Evolutionary conservation across 2,113 vertebrate species (phyloP), one percentile per base, ranked within the genome.

Genomic region (Zingel zingel): DNA sequence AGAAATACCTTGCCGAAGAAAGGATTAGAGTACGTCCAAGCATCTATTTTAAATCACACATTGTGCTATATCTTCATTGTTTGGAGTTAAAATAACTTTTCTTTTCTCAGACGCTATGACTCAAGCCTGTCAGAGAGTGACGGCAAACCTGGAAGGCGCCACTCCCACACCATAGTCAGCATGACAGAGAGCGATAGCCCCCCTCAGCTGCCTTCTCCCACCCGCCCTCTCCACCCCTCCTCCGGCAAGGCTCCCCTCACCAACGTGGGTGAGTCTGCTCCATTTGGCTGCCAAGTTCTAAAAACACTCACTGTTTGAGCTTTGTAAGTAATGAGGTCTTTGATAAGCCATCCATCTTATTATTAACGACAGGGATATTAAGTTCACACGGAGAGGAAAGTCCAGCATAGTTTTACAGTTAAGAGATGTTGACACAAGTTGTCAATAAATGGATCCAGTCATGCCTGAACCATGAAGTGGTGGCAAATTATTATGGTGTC

Each of bases 1-100:
- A 96, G 97, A 85, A 99, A 99, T 87, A 98, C 97, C 0, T 94
- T 98, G 82, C 98, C 98, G 65, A 99, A 98, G 95, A 98, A 99
- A 91, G 97, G 97, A 76, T 91, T 99, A 86, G 97, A 98, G 98
- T 99, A 97, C 91, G 94, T 51, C 64, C 19, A 16, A 23, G 13
- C 71, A 43, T 79, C 23, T 33, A 4, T 79, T 53, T 67, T 4
- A 62, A 72, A 43, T 54, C 10, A 71, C 4, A 9, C 33, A 15
- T 18, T 53, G 43, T 25, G 18, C n/a, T 68, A 6, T 10, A 14
- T 67, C 23, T 30, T 68, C 3, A 13, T 15, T 72, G 63, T 81
- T 33, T 53, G 23, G 43, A 71, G 23, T 39, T 71, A 53, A 71
- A 80, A 10, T 16, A 6, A 56, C 7, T 21, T 5, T 75, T 25